Percentiles rank a stretch among this genome's conserved stretches.
These are phyloP conservation scores for Stomorhina lunata DNA, from an alignment of 2,888 invertebrate genomes.

Conservation along the genomic window DNA sequence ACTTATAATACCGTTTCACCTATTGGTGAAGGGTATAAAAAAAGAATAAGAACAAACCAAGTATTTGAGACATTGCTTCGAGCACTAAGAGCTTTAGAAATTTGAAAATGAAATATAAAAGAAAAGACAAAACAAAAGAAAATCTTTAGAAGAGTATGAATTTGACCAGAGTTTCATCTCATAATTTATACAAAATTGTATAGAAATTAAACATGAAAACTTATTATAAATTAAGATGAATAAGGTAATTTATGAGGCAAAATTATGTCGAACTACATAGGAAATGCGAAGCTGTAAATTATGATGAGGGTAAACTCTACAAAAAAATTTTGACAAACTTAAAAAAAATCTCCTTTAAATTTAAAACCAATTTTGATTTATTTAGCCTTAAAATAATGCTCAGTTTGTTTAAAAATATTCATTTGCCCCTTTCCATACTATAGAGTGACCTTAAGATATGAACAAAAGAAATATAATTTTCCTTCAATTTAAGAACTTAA, in stretches of 20 bases:
- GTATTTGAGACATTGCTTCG: conserved; percentile 42
- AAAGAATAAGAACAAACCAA: conserved; percentile 7
- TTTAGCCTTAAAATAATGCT: no score
- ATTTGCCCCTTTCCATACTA: not conserved
- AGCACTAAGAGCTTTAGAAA: conserved; percentile 43
- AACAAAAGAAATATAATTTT: not conserved
- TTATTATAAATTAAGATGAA: not conserved
- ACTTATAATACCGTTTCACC: no score
- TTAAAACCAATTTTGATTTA: no score
- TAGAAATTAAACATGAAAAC: conserved; percentile 13
- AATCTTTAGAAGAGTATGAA: not conserved
- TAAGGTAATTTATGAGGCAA: not conserved
- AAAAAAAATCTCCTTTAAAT: no score
- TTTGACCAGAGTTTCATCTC: conserved; percentile 12
- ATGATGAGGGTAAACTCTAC: no score
- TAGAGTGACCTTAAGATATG: not conserved
- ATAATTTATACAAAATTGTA: conserved; percentile 35
- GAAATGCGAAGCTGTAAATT: not conserved
- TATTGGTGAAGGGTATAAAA: no score
- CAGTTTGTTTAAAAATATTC: no score
- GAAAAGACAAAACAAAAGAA: not conserved
- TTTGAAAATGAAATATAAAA: not conserved
- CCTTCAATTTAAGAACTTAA: conserved; percentile 11
- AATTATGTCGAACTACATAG: not conserved
- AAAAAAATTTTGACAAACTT: no score